These are phyloP conservation scores for Carabus problematicus DNA, from an alignment of 2,888 invertebrate genomes.

Conservation along the genomic window DNA sequence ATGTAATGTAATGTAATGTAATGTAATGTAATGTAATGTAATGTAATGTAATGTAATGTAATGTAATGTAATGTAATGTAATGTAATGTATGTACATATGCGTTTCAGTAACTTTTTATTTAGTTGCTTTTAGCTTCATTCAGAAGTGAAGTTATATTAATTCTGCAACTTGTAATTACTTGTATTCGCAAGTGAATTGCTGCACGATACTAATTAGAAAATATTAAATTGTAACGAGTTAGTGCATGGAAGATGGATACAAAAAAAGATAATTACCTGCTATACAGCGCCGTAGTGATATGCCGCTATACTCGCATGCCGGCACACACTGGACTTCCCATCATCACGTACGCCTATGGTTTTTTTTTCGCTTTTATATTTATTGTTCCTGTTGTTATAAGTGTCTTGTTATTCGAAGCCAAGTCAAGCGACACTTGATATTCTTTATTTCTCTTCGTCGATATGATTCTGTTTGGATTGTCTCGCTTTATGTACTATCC, in stretches of 20 bases:
- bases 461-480: slow-evolving; percentile 13
- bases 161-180: no score
- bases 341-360: slow-evolving; percentile 11
- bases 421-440: slow-evolving; percentile 4
- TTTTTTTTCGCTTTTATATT: neutral
- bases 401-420: neutral
- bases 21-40: no score
- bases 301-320: slow-evolving; percentile 32
- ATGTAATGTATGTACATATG: no score
- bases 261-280: slow-evolving; percentile 19
- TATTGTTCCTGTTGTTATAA: neutral
- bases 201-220: no score
- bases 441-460: slow-evolving; percentile 2
- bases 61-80: no score
- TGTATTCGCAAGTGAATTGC: no score
- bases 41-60: no score
- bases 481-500: slow-evolving; percentile 19
- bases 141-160: no score
- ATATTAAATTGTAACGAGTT: no score
- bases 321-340: slow-evolving; percentile 31
- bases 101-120: no score
- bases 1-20: no score
- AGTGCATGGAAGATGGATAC: neutral
- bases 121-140: no score
- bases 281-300: slow-evolving; percentile 42